Percentiles rank a stretch among this genome's conserved stretches.
These are phyloP conservation scores for Leiothrix lutea DNA, from an alignment of 2,113 vertebrate genomes.

Conservation along the genomic window DNA sequence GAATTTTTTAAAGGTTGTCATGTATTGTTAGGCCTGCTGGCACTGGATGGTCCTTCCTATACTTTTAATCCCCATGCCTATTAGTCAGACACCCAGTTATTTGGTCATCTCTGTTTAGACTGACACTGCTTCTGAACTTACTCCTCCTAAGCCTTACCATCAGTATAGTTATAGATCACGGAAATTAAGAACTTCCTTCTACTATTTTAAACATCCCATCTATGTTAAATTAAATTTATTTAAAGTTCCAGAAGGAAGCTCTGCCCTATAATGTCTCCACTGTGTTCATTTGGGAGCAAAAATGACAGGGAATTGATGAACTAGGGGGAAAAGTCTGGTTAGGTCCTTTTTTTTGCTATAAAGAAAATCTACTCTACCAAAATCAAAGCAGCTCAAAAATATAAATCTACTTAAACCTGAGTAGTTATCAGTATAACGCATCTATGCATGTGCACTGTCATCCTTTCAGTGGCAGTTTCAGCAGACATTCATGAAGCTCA, in stretches of 20 bases:
- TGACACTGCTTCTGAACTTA: neutral
- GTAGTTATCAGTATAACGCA: neutral
- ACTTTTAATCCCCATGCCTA: neutral
- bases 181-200: neutral
- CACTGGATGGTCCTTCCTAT: neutral
- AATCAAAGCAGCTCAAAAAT: neutral
- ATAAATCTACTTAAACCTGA: neutral
- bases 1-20: neutral
- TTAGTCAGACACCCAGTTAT: neutral
- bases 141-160: neutral
- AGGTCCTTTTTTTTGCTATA: neutral
- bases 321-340: neutral
- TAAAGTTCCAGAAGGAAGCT: neutral
- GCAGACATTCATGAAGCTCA: neutral
- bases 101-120: slow-evolving; percentile 8
- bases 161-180: neutral
- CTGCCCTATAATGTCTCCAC: neutral
- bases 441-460: neutral
- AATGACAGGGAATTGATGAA: neutral
- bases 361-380: neutral
- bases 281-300: neutral
- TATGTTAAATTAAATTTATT: slow-evolving; percentile 6
- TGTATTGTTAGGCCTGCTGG: neutral
- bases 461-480: neutral
- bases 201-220: slow-evolving; percentile 1